These are phyloP conservation scores for Nephrocerus scutellatus DNA, from an alignment of 2,888 invertebrate genomes.

Conservation along the genomic window DNA sequence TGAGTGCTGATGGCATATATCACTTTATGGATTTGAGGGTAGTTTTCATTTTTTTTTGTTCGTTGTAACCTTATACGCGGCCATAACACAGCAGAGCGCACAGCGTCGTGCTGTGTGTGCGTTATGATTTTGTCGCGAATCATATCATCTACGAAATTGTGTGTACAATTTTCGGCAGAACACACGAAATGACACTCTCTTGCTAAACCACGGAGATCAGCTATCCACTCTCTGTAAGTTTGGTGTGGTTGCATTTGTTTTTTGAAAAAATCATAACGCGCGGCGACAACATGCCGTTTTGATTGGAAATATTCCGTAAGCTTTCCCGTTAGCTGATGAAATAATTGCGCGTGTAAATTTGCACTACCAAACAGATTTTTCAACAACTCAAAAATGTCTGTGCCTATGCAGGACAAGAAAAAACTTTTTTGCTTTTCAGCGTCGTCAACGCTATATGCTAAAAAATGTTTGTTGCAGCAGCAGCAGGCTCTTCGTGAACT, in stretches of 20 bases:
- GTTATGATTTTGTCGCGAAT: conserved; percentile 20
- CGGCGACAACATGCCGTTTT: conserved; percentile 17
- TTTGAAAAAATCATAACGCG: conserved; percentile 19
- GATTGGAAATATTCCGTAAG: conserved; percentile 19
- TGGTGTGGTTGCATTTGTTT: conserved; percentile 17
- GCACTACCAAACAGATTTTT: too few species aligned
- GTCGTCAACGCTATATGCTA: too few species aligned
- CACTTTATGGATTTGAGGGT: too few species aligned
- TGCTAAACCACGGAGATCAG: conserved; percentile 22
- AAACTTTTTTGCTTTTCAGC: too few species aligned
- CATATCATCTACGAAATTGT: conserved; percentile 19
- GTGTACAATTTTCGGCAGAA: conserved; percentile 11
- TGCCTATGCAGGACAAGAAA: too few species aligned
- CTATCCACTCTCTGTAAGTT: conserved; percentile 20
- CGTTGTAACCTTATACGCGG: too few species aligned
- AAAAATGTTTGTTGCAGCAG: too few species aligned
- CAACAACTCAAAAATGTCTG: too few species aligned
- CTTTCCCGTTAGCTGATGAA: conserved; percentile 10
- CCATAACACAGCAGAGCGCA: conserved; percentile 18
- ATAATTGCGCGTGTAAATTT: conserved; percentile 15
- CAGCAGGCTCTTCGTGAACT: too few species aligned
- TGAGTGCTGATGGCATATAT: too few species aligned
- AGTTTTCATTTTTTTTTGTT: too few species aligned
- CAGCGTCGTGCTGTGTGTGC: conserved; percentile 20
- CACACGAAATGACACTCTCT: conserved; percentile 19